Conservation (phyloP, 2,113 vertebrate genomes). For the Xenopus borealis region DNA sequence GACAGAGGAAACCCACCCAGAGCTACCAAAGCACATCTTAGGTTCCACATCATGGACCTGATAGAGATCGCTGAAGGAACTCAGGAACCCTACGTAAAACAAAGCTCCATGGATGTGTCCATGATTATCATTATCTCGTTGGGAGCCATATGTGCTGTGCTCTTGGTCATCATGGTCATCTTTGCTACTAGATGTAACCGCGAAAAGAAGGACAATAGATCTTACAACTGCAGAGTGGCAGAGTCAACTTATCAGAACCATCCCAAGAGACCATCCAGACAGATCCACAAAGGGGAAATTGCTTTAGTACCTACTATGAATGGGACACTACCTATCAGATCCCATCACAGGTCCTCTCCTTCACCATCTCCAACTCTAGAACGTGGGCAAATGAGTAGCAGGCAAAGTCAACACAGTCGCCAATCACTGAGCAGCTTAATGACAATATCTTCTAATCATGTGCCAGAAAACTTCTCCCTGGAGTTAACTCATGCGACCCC, state of each 20-base stretch:
- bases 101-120: slow-evolving; percentile 79
- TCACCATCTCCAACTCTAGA: slow-evolving; percentile 87
- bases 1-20: slow-evolving; percentile 83
- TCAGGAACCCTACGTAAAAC: slow-evolving; percentile 67
- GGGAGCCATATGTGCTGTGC: slow-evolving; percentile 82
- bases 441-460: slow-evolving; percentile 94
- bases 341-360: slow-evolving; percentile 83
- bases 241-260: slow-evolving; percentile 96
- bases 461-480: slow-evolving; percentile 87
- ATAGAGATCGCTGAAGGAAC: slow-evolving; percentile 73
- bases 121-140: slow-evolving; percentile 94
- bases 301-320: slow-evolving; percentile 88
- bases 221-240: slow-evolving; percentile 91
- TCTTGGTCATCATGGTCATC: slow-evolving; percentile 90
- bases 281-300: slow-evolving; percentile 97
- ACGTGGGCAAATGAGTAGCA: slow-evolving; percentile 82
- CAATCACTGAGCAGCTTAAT: slow-evolving; percentile 96
- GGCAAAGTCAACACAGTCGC: slow-evolving; percentile 91
- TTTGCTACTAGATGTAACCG: slow-evolving; percentile 89
- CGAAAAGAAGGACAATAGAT: slow-evolving; percentile 91
- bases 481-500: slow-evolving; percentile 91
- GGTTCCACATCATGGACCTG: slow-evolving; percentile 75
- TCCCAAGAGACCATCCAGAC: slow-evolving; percentile 89
- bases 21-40: slow-evolving; percentile 78
- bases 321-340: slow-evolving; percentile 85